Base-by-base conservation (phyloP, 2,888 invertebrate species). In the Oscheius sp. region DNA sequence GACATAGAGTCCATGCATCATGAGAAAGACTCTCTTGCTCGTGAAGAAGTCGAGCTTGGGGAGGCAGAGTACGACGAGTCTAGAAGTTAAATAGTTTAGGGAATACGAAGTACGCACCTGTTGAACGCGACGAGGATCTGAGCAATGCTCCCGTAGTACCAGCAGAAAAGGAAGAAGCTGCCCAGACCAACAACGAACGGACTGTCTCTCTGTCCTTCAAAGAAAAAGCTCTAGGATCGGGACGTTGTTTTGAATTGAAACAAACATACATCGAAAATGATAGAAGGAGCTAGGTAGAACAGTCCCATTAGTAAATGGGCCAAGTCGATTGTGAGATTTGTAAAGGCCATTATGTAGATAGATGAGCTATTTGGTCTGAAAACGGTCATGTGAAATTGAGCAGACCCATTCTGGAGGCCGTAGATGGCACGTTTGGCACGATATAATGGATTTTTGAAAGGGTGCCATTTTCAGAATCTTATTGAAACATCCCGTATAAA, bases 101-200 rank as follows among this genome's bases (percentile, higher is more conserved):
- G 35, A 7, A 21, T 33, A 7, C 11, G 29, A 65, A 11, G 33
- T 48, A 13, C 55, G 9, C 73, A 37, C 51, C 79, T 75, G 32
- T 79, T 79, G 7, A 79, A 65, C 9, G 79, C 78, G 74, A 81
- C 77, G 35, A 82, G 68, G 21, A 79, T 80, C 55, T 80, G 79
- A 10, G 79, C 75, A 42, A 82, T 66, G 5, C 77, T 77, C 3
- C 75, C 75, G 50, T 78, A 65, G 59, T 82, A 82, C 82, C 82
- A 82, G 65, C 76, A 76, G 73, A 78, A 79, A 73, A 82, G 78
- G 74, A 82, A 82, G 0, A 73, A 72, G n/a, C 73, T 73, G 0
- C 78, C 78, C 3, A 81, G 63, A 50, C 76, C 65, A 50, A 76
- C 73, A 0, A 75, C 58, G 7, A 35, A 29, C 4, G 13, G 13